A percentile compares a stretch with the other conserved stretches of the same genome.
Evolutionary conservation across 2,888 invertebrate genomes (phyloP).

Genomic region (Ischnus inquisitorius): DNA sequence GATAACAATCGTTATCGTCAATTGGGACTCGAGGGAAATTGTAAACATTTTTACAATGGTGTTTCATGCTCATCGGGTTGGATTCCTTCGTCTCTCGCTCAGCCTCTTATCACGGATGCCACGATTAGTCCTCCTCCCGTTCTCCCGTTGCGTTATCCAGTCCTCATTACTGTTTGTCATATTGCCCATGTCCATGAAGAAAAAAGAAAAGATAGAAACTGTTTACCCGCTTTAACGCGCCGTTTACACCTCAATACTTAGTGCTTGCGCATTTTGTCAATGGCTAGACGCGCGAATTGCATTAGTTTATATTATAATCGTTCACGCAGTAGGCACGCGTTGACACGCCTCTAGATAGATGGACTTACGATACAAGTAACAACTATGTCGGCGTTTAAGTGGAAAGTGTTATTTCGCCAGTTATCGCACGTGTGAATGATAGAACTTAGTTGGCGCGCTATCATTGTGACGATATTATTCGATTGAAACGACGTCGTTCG

Average conservation of each 20-base stretch:
- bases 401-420: conserved; percentile 20
- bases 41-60: neutral
- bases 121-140: conserved; percentile 22
- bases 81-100: neutral
- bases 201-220: neutral
- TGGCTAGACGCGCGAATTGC: conserved; percentile 64
- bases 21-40: neutral
- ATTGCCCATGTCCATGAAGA: conserved; percentile 45
- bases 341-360: conserved; percentile 38
- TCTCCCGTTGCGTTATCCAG: conserved; percentile 47
- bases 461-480: conserved; percentile 7
- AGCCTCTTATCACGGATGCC: neutral
- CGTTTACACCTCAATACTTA: conserved; percentile 54
- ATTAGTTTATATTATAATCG: conserved; percentile 43
- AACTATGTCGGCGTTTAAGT: conserved; percentile 11
- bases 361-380: neutral
- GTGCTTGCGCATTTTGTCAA: conserved; percentile 68
- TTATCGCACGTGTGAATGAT: conserved; percentile 67
- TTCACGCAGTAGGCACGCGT: conserved; percentile 44
- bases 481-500: neutral
- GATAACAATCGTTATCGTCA: neutral
- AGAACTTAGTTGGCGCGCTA: conserved; percentile 51
- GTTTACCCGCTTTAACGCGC: conserved; percentile 38
- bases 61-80: no score
- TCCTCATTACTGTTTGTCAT: conserved; percentile 52